Evolutionary conservation across 2,113 vertebrate genomes (phyloP).

Genomic region (Osmerus mordax): DNA sequence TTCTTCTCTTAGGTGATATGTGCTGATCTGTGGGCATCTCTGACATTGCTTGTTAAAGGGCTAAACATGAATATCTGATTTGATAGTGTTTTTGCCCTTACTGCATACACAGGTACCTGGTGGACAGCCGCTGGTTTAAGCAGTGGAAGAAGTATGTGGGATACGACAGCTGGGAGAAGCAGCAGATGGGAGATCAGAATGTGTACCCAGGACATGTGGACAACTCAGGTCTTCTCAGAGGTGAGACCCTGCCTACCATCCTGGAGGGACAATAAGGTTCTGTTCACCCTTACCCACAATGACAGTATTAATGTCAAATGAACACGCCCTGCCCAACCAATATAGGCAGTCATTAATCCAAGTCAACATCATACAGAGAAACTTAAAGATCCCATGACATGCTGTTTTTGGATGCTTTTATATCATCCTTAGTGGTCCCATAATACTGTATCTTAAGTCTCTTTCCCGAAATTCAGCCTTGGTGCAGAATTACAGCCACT

Average conservation of each 20-base stretch:
- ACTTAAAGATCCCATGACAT: no score
- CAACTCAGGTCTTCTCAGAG: conserved; percentile 96
- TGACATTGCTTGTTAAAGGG: background rate
- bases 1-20: no score
- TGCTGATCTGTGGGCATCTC: background rate
- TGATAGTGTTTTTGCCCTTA: conserved; percentile 3
- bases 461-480: no score
- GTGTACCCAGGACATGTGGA: conserved; percentile 98
- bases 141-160: conserved; percentile 99
- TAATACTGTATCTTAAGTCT: no score
- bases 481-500: no score
- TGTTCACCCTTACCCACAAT: no score
- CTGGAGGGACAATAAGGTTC: background rate
- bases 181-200: conserved; percentile 97
- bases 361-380: no score
- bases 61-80: conserved; percentile 14
- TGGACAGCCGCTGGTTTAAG: conserved; percentile 99
- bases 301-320: no score
- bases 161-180: conserved; percentile 99
- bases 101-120: conserved; percentile 83
- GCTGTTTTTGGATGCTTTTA: no score
- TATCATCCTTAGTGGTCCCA: no score
- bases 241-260: conserved; percentile 65
- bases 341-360: no score
- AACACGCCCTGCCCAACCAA: no score